Percentiles rank a stretch among this genome's conserved stretches.
These are phyloP conservation scores for Cheilosia variabilis DNA, from an alignment of 2,888 invertebrate species.

Conservation along the genomic window DNA sequence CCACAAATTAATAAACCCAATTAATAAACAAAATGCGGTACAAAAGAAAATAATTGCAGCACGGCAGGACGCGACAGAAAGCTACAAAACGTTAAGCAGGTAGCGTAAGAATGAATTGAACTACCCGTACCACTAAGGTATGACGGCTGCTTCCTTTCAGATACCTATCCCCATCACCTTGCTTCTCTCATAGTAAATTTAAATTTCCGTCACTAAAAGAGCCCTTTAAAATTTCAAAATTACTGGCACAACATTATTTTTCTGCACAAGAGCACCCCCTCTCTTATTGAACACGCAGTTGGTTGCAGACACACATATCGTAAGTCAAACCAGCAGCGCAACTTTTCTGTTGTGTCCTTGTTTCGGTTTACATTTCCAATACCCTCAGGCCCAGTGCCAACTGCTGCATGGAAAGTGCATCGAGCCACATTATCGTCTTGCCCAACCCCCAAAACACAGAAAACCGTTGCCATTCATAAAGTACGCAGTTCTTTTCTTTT, in stretches of 20 bases:
- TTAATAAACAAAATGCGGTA: too few relatives aligned
- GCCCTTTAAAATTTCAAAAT: background rate
- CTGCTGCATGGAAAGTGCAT: conserved; percentile 61
- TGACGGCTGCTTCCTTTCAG: too few relatives aligned
- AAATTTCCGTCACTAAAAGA: too few relatives aligned
- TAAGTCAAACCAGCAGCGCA: conserved; percentile 40
- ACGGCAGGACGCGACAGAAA: too few relatives aligned
- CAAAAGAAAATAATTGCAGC: too few relatives aligned
- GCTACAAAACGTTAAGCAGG: too few relatives aligned
- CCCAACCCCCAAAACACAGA: conserved; percentile 37
- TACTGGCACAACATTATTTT: background rate
- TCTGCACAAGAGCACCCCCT: background rate
- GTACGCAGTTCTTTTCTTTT: conserved; percentile 61
- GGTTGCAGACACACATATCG: conserved; percentile 51
- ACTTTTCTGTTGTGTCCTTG: conserved; percentile 46
- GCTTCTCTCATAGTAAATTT: too few relatives aligned
- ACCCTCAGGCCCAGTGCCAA: conserved; percentile 16
- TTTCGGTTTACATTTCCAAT: conserved; percentile 57
- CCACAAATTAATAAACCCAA: too few relatives aligned
- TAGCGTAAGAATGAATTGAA: too few relatives aligned
- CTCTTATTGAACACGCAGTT: conserved; percentile 45
- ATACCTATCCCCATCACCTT: too few relatives aligned
- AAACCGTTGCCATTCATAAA: conserved; percentile 68
- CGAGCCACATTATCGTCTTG: background rate
- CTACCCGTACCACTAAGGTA: too few relatives aligned